phyloP scores from a whole-genome alignment of 2,797 vertebrate genomes.

The Discoglossus pictus region DNA sequence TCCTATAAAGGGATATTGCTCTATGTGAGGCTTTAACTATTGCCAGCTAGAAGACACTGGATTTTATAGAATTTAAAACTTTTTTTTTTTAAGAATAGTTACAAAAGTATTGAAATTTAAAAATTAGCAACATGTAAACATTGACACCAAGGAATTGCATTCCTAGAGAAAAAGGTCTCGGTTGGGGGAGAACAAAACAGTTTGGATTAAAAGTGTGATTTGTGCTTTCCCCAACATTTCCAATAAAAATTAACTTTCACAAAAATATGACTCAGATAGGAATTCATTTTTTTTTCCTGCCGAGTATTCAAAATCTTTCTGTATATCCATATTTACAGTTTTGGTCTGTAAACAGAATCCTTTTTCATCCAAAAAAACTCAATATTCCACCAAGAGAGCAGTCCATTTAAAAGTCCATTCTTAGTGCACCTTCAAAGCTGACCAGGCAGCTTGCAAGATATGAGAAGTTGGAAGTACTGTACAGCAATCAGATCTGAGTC shows the following conservation, averaged over 20 bases:
- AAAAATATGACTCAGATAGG: conserved; percentile 58
- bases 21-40: conserved; percentile 68
- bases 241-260: conserved; percentile 59
- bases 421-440: conserved; percentile 66
- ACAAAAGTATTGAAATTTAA: conserved; percentile 95
- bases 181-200: conserved; percentile 60
- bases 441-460: conserved; percentile 48
- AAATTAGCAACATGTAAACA: conserved; percentile 96
- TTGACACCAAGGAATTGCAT: conserved; percentile 75
- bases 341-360: conserved; percentile 70
- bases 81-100: conserved; percentile 82
- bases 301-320: conserved; percentile 63
- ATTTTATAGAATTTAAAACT: conserved; percentile 74
- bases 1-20: conserved; percentile 81
- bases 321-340: conserved; percentile 70
- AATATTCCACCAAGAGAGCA: conserved; percentile 54
- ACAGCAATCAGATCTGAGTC: conserved; percentile 87
- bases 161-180: conserved; percentile 73
- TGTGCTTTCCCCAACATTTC: conserved; percentile 67
- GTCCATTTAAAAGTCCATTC: conserved; percentile 53
- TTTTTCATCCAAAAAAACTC: conserved; percentile 61
- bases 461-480: conserved; percentile 24
- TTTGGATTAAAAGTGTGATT: conserved; percentile 68
- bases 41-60: conserved; percentile 72
- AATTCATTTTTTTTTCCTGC: conserved; percentile 61